Base-by-base conservation (phyloP, 2,797 vertebrate genomes). In the Rhinichthys osculus region DNA sequence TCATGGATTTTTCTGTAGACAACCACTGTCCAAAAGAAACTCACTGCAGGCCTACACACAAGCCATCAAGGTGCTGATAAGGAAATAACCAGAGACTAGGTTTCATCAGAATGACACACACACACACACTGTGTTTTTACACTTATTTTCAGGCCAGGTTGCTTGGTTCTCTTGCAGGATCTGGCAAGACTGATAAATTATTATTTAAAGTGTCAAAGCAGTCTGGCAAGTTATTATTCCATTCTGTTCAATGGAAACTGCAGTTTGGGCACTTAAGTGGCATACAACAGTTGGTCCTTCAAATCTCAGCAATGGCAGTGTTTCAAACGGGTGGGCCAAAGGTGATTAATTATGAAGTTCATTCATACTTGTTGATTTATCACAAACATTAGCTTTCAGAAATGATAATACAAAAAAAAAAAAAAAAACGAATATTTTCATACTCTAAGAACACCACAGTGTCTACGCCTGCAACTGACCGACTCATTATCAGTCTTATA, bases 191-290 rank as follows among this genome's bases (percentile, higher is more conserved):
- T 52, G 44, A 52, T 52, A 11, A 52, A 76, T 52, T 21, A 52
- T 33, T 30, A 73, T 73, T n/a, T 47, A 50, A 27, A 66, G 30
- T 77, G 30, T 35, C 47, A 54, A 50, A 77, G 19, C 35, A 78
- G 5, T 42, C 35, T 62, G 23, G 35, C 35, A 78, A 62, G 77
- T 62, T 44, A 42, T 62, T 62, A 62, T 5, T 78, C 38, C 54
- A 64, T 30, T 78, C 76, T 30, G 76, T 78, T 33, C 13, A n/a
- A 42, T 62, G 35, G 23, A 78, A 64, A 62, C 23, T 62, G 76
- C 40, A 50, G 19, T 50, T 69, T 52, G 78, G 44, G 40, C 38
- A 47, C 78, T 80, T 27, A 14, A 47, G 59, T 69, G 64, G 64
- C 23, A 54, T 52, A 70, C 64, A 81, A 54, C 19, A 81, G 23